A percentile compares a stretch with the other conserved stretches of the same genome.
Evolutionary conservation across 2,797 vertebrate genomes (phyloP).

Genomic region (Enteromius unitaeniatus): DNA sequence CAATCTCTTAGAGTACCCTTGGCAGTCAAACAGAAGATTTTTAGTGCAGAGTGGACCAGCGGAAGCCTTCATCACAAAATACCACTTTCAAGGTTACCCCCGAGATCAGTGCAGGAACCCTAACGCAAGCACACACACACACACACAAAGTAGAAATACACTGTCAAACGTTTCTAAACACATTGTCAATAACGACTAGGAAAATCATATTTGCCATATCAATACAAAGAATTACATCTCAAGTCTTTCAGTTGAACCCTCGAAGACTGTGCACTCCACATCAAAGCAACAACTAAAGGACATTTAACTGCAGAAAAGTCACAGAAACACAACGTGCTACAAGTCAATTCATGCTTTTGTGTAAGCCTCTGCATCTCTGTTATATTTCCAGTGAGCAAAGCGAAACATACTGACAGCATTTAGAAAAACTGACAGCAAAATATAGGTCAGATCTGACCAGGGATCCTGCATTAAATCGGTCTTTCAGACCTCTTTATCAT

Average conservation of each 20-base stretch:
- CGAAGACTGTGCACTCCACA: neutral
- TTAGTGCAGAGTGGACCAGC: neutral
- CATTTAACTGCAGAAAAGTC: neutral
- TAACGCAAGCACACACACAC: neutral
- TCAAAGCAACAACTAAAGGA: conserved; percentile 19
- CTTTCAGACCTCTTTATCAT: conserved; percentile 17
- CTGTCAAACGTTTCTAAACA: neutral
- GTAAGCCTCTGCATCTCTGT: neutral
- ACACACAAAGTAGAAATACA: neutral
- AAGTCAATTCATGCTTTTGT: conserved; percentile 24
- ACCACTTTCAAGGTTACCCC: conserved; percentile 28
- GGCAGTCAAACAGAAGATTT: conserved; percentile 35
- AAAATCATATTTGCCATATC: conserved; percentile 45
- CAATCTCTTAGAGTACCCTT: conserved; percentile 45
- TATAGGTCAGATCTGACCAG: conserved; percentile 39
- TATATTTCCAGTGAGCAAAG: conserved; percentile 16
- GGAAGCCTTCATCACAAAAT: conserved; percentile 39
- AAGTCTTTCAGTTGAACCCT: conserved; percentile 31
- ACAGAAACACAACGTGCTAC: neutral
- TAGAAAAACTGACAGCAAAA: conserved; percentile 17
- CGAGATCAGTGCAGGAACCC: neutral
- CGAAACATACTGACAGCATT: neutral
- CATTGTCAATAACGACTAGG: conserved; percentile 28
- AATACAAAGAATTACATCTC: conserved; percentile 47
- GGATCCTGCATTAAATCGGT: conserved; percentile 13